A percentile compares a stretch with the other conserved stretches of the same genome.
Evolutionary conservation across 2,888 invertebrate species (phyloP).

Genomic region (Cheilosia pagana): DNA sequence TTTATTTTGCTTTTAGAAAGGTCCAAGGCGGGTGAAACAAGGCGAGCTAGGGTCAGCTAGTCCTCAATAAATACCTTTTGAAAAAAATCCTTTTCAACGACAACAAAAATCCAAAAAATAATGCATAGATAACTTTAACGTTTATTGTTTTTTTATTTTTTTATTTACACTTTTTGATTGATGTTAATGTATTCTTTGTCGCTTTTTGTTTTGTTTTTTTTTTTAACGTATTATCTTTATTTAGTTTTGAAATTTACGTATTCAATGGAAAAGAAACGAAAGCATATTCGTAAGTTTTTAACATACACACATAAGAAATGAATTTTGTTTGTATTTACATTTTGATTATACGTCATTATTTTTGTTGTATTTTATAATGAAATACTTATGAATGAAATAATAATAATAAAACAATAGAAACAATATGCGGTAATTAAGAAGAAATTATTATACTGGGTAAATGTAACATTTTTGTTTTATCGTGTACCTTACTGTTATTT

Average conservation of each 20-base stretch:
- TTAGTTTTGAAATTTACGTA: constrained; percentile 54
- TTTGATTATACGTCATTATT: constrained; percentile 55
- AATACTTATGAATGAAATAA: constrained; percentile 45
- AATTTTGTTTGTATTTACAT: constrained; percentile 48
- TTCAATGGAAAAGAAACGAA: constrained; percentile 34
- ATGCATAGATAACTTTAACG: constrained; percentile 42
- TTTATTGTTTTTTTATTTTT: constrained; percentile 40
- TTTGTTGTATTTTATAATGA: constrained; percentile 16
- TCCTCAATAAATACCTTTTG: no score
- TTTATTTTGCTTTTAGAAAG: no score
- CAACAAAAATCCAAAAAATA: constrained; percentile 3
- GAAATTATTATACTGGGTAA: constrained; percentile 43
- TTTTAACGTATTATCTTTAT: constrained; percentile 24
- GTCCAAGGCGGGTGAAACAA: no score
- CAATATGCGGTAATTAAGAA: constrained; percentile 9
- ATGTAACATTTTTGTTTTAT: constrained; percentile 1
- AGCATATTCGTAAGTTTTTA: constrained; percentile 25
- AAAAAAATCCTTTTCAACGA: no score
- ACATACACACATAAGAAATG: constrained; percentile 35
- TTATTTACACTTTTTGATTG: constrained; percentile 55
- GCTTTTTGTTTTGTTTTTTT: constrained; percentile 3
- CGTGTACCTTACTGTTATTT: neutral
- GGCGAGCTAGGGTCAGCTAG: no score
- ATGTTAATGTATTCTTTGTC: constrained; percentile 34
- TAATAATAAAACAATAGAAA: constrained; percentile 17